Evolutionary conservation across 2,113 vertebrate genomes (phyloP), one percentile per base, ranked within the genome.

Genomic region (Brachyhypopomus gauderio): DNA sequence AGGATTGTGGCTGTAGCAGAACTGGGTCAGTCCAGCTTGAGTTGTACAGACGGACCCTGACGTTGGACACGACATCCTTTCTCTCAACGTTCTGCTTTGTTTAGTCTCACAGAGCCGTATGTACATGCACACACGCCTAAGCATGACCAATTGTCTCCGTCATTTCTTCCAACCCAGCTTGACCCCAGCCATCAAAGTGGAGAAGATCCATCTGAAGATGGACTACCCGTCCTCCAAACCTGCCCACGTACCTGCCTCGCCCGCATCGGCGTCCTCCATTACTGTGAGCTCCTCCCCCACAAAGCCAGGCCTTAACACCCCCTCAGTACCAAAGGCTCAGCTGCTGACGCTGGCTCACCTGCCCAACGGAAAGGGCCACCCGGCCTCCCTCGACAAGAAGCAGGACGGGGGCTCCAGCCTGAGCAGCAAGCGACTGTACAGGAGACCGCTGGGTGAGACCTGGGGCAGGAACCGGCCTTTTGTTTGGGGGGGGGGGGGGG

Each of bases 321-420:
- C 96, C 94, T 96, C 96, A 94, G 96, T 98, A 99, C 98, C 97
- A 99, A 99, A 98, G 98, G 96, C 96, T 95, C 94, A 95, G 93
- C 95, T 95, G 93, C 94, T 94, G 95, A 95, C 96, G 89, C 93
- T 96, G 80, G 95, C 95, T 93, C 98, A 97, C 91, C 96, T 98
- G 91, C 95, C 97, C 92, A 98, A 99, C 81, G 97, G 97, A 93
- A 98, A 97, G 95, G 95, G 96, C 92, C 96, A 97, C 93, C 91
- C 94, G 90, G 94, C 95, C 86, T 91, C 94, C 85, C 92, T 89
- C 34, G 96, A 97, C 91, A 99, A 98, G 95, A 99, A 98, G 93
- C 91, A 95, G 87, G 97, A 99, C 90, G 95, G 94, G 92, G 95
- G 81, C 74, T 89, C 89, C 80, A 91, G 88, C 92, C 92, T 91